These are phyloP conservation scores for Amphipoea lucens DNA, from an alignment of 2,888 invertebrate genomes.

Conservation along the genomic window DNA sequence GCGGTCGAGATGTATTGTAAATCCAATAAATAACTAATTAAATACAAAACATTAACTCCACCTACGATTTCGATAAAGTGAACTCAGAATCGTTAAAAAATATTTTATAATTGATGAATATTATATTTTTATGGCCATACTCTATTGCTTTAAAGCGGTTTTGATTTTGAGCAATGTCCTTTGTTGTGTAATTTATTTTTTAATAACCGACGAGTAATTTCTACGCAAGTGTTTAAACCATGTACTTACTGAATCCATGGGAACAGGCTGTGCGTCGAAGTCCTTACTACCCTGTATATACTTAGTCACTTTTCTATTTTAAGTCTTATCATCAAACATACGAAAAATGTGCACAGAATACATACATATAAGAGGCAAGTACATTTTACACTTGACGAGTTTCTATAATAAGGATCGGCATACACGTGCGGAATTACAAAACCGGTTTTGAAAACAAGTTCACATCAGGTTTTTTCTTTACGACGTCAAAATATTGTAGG, in stretches of 20 bases:
- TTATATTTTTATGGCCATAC: no score
- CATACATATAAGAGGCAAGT: neutral
- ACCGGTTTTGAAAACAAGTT: constrained; percentile 56
- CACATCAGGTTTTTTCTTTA: constrained; percentile 39
- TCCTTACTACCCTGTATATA: neutral
- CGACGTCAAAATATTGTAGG: constrained; percentile 42
- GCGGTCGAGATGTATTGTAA: neutral
- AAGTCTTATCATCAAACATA: neutral
- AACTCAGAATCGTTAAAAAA: no score
- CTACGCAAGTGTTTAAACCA: neutral
- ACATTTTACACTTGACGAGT: constrained; percentile 39
- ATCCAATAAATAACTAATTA: no score
- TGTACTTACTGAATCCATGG: neutral
- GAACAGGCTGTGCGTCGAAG: neutral
- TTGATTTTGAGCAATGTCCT: no score
- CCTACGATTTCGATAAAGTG: no score
- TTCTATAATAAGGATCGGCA: constrained; percentile 35
- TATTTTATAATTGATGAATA: no score
- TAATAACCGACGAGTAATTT: no score
- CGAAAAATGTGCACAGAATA: neutral
- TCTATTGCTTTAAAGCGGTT: no score
- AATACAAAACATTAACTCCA: no score
- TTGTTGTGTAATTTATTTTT: no score
- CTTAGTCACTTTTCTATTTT: neutral
- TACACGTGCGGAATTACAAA: constrained; percentile 48